These are phyloP conservation scores for Sceloporus undulatus DNA, from an alignment of 2,113 vertebrate genomes.

Conservation along the genomic window DNA sequence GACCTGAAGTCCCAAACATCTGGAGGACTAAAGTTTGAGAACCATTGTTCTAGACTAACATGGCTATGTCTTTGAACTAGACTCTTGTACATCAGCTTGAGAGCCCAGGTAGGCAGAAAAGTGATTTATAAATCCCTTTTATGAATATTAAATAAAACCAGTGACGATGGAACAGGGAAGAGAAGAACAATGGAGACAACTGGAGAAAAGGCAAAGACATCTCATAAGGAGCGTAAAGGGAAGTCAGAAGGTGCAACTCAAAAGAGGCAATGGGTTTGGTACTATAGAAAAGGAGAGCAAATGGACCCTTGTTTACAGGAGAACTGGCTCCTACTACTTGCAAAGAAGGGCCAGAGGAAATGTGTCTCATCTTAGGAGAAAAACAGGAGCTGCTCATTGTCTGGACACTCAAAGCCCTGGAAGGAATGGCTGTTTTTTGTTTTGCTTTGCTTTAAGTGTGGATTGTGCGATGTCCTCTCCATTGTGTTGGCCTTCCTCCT, in stretches of 20 bases:
- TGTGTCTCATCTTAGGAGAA: background rate
- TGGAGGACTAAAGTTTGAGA: no score
- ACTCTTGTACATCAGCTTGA: no score
- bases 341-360: no score
- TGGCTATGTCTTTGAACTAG: no score
- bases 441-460: background rate
- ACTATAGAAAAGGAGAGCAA: background rate
- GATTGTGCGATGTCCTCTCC: background rate
- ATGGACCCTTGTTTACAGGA: background rate
- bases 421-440: background rate
- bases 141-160: background rate
- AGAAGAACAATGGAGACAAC: background rate
- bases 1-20: no score
- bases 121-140: no score
- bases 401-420: background rate
- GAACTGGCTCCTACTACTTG: background rate
- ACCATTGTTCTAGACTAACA: no score
- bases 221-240: no score
- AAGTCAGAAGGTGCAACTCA: no score
- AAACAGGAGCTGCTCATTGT: background rate
- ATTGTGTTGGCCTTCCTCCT: constrained; percentile 2
- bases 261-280: no score
- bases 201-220: background rate
- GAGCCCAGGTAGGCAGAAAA: no score
- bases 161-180: background rate